These are phyloP conservation scores for Parelbella ahira DNA, from an alignment of 2,888 invertebrate species.

Conservation along the genomic window DNA sequence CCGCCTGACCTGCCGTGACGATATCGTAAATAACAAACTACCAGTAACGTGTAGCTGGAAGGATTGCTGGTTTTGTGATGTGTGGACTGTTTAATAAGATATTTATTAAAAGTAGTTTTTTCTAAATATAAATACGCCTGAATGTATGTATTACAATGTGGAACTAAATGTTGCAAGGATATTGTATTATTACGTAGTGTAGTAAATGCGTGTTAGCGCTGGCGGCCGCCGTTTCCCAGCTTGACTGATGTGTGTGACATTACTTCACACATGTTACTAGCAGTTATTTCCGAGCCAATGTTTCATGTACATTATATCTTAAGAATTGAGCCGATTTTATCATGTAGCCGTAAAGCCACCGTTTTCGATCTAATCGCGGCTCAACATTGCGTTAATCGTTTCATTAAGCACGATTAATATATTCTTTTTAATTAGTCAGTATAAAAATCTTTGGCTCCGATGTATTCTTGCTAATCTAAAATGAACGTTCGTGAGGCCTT, in stretches of 20 bases:
- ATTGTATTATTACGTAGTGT: slow-evolving; percentile 17
- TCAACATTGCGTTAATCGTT: too few relatives aligned
- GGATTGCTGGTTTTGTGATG: slow-evolving; percentile 13
- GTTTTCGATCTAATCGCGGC: too few relatives aligned
- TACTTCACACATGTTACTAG: slow-evolving; percentile 2
- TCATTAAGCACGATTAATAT: too few relatives aligned
- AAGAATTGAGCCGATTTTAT: too few relatives aligned
- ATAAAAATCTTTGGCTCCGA: slow-evolving; percentile 19
- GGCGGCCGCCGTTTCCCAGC: slow-evolving; percentile 4
- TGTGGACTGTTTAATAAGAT: slow-evolving; percentile 9
- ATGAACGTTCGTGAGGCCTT: background rate
- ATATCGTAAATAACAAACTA: background rate
- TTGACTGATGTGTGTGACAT: slow-evolving; percentile 3
- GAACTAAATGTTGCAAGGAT: slow-evolving; percentile 17
- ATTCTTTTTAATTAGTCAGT: slow-evolving; percentile 12
- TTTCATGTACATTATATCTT: too few relatives aligned
- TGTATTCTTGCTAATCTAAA: background rate
- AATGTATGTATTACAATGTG: slow-evolving; percentile 15
- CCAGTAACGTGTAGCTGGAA: slow-evolving; percentile 8
- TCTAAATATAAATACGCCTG: slow-evolving; percentile 5
- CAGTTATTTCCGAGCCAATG: slow-evolving; percentile 5
- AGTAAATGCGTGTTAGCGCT: slow-evolving; percentile 16
- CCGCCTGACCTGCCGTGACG: too few relatives aligned
- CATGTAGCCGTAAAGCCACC: too few relatives aligned
- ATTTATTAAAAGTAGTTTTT: slow-evolving; percentile 5